phyloP scores from a whole-genome alignment of 1,140 invertebrate species.

The Lethrus apterus region DNA sequence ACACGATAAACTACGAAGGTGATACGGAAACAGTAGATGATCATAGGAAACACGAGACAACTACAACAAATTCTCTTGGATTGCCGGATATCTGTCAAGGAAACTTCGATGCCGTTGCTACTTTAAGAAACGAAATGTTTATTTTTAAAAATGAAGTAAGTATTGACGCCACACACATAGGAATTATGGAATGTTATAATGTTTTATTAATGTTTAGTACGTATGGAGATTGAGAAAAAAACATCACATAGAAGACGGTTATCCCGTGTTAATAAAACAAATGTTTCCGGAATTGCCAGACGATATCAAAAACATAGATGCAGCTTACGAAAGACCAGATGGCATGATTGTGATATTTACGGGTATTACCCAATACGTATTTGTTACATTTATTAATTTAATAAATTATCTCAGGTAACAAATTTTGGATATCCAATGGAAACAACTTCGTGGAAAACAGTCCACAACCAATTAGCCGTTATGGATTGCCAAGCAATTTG shows the following conservation, averaged over 20 bases:
- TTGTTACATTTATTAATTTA: background rate
- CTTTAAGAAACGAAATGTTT: constrained; percentile 59
- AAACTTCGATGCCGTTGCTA: constrained; percentile 60
- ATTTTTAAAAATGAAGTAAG: constrained; percentile 53
- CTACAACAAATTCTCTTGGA: constrained; percentile 27
- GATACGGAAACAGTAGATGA: constrained; percentile 45
- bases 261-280: constrained; percentile 50
- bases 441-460: constrained; percentile 48
- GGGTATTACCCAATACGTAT: constrained; percentile 43
- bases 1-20: constrained; percentile 36
- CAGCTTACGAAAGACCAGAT: constrained; percentile 66
- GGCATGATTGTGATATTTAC: constrained; percentile 68
- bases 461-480: constrained; percentile 50
- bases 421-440: constrained; percentile 63
- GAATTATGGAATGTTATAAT: background rate
- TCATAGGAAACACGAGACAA: constrained; percentile 38
- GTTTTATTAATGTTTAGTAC: constrained; percentile 40
- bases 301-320: constrained; percentile 56
- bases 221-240: constrained; percentile 53
- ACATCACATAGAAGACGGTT: constrained; percentile 48
- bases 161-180: too few species aligned
- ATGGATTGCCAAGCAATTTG: constrained; percentile 55
- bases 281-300: constrained; percentile 56
- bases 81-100: constrained; percentile 54
- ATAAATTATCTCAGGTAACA: constrained; percentile 45